Evolutionary conservation across 1,140 invertebrate genomes (phyloP), one percentile per base, ranked within the genome.

Genomic region (Pygmarrhopalites habei): DNA sequence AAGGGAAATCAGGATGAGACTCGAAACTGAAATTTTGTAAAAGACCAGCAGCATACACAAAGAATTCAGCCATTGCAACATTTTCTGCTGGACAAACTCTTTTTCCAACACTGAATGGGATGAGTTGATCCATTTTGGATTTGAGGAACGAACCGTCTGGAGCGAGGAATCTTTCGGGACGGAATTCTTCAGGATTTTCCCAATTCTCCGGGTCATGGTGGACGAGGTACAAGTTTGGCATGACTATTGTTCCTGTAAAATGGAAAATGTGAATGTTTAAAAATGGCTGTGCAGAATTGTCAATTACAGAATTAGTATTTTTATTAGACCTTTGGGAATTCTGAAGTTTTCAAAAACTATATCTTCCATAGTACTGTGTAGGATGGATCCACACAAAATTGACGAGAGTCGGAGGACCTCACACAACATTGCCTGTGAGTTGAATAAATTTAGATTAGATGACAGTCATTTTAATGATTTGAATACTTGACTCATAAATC

Each of bases 121-220:
- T 47, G 5, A n/a, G 5, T 12, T 47, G 7, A 5, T 47, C 87
- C n/a, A n/a, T n/a, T n/a, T n/a, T n/a, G 0, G 84, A 84, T 21
- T 86, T 73, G 2, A 75, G 72, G 52, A 19, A 35, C 4, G 52
- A 7, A 19, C 28, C 32, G 5, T 55, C 32, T 25, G 5, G 5
- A 25, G 43, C 58, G 7, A 80, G 58, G 74, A 79, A 80, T 58
- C 79, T 72, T 47, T 79, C 75, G 1, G 79, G 79, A 19, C 71
- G 66, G 62, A 77, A 80, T 25, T 56, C 60, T 19, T 75, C 70
- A 2, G 79, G 78, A 3, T 78, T 67, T 1, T 73, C 70, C 66
- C 77, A 80, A n/a, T 75, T 57, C 14, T 67, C 65, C 0, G 74
- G 69, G 66, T 80, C 74, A 28, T 74, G 74, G 62, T 74, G 74